phyloP scores from a whole-genome alignment of 2,113 vertebrate genomes.

The Hylia prasina region DNA sequence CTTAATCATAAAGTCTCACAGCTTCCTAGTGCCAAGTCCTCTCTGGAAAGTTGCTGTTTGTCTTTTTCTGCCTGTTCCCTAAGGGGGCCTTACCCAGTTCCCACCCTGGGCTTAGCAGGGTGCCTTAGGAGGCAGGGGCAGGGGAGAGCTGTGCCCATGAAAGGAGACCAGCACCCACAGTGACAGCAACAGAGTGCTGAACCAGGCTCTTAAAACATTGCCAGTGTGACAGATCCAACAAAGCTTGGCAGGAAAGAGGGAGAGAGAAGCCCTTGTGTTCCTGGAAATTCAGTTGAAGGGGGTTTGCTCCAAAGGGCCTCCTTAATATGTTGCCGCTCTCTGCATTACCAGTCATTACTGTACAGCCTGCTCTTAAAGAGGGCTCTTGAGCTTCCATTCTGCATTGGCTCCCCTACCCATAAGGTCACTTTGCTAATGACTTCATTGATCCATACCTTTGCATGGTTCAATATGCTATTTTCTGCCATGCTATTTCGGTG shows the following conservation, averaged over 20 bases:
- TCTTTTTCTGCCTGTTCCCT: not conserved
- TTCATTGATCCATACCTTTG: not conserved
- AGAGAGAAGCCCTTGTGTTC: not conserved
- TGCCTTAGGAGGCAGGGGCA: not conserved
- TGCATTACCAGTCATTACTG: not conserved
- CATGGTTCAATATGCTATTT: not conserved
- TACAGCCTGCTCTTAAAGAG: not conserved
- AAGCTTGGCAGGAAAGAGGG: not conserved
- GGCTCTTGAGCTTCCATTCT: not conserved
- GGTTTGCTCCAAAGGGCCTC: not conserved
- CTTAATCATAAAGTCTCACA: not conserved
- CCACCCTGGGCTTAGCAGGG: not conserved
- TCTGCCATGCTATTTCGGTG: not conserved
- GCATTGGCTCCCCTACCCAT: not conserved
- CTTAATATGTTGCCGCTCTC: not conserved
- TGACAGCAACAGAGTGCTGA: not conserved
- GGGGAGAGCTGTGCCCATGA: accelerated
- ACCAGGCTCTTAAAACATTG: not conserved
- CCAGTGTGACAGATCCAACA: not conserved
- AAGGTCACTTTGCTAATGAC: not conserved
- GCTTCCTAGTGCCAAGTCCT: not conserved
- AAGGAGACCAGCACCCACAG: accelerated
- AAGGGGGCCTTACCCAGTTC: not conserved
- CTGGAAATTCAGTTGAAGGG: not conserved
- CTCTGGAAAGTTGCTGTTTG: not conserved